Evolutionary conservation across 2,797 vertebrate genomes (phyloP).

Genomic region (Dermochelys coriacea): DNA sequence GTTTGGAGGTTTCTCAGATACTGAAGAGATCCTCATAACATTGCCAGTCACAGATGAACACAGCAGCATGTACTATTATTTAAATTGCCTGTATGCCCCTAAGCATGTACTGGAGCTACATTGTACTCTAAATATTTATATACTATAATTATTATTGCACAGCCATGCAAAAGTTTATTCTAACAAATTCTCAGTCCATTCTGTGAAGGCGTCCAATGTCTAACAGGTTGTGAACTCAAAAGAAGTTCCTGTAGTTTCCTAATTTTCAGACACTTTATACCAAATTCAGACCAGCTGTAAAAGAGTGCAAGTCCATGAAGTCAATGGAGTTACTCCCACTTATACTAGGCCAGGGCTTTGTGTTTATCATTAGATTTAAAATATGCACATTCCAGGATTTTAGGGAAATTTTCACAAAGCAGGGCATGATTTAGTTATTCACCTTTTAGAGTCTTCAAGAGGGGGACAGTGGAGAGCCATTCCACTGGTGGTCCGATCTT

Average conservation of each 20-base stretch:
- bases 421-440: background rate
- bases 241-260: background rate
- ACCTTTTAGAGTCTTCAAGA: background rate
- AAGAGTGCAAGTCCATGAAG: background rate
- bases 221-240: background rate
- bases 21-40: background rate
- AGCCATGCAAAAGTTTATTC: background rate
- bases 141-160: background rate
- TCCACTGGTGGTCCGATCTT: background rate
- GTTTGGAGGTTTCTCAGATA: background rate
- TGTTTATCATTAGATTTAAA: background rate
- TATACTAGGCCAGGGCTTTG: background rate
- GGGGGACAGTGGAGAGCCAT: background rate
- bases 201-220: background rate
- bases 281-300: background rate
- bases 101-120: background rate
- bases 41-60: background rate
- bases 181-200: background rate
- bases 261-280: background rate
- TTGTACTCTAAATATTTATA: background rate
- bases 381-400: conserved; percentile 21
- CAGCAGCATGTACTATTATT: background rate
- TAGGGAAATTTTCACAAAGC: background rate
- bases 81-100: background rate
- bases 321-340: background rate